Base-by-base conservation (phyloP, 2,888 invertebrate genomes). In the Callinectes sapidus region DNA sequence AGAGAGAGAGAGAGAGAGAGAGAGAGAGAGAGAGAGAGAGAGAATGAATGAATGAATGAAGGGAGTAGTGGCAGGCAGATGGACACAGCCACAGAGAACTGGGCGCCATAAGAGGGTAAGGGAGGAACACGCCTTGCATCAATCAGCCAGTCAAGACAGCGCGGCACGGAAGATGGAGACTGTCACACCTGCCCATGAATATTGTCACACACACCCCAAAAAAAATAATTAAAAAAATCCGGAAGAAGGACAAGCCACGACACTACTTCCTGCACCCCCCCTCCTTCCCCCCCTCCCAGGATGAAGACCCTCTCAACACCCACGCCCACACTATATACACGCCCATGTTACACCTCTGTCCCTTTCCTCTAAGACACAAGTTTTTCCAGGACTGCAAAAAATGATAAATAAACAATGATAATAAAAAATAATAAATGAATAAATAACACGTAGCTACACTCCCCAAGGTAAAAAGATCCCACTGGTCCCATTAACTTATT, bases 21-120 rank as follows among this genome's bases (percentile, higher is more conserved):
- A 71, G 71, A 71, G 71, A 71, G 71, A 71, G 71, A 71, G 71
- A 71, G 71, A 71, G 71, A 71, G 71, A 71, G 71, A 71, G 71
- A 71, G 71, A 71, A 28, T 28, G 71, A 71, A 23, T 23, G 71
- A 71, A 23, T 23, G 71, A 71, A 23, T 23, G 71, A 71, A 23
- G 1, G 66, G n/a, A n/a, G 39, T 39, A 8, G 71, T n/a, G 28
- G 23, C n/a, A 71, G n/a, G 10, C n/a, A 71, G 28, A 71, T 23
- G n/a, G 71, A 71, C 10, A 23, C 71, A 71, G n/a, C 23, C 23
- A 23, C 71, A 71, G 23, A 61, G 18, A 61, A 61, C 61, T 18
- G 23, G 61, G 2, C 61, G 18, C 61, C 16, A 61, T 61, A 23
- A 61, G 61, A 61, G 61, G 16, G 18, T 61, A 18, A 61, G 61